phyloP scores from a whole-genome alignment of 1,140 invertebrate genomes.

The Drosophila willistoni region DNA sequence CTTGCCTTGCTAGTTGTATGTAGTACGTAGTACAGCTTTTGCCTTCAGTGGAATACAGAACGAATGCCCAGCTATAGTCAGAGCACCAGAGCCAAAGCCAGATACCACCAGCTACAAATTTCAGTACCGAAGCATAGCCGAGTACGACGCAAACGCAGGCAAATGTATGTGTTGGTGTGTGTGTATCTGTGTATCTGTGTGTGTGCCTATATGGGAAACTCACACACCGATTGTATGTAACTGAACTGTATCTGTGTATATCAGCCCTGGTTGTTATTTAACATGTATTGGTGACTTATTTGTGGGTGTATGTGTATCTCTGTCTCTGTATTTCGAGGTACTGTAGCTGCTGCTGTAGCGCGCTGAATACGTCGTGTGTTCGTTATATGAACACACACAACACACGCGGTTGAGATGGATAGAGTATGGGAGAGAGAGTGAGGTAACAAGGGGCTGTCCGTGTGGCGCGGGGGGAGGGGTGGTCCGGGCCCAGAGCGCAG shows the following conservation, averaged over 20 bases:
- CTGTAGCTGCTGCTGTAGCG: not conserved
- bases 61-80: conserved; percentile 60
- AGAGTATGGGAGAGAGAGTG: conserved; percentile 3
- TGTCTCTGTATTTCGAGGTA: conserved; percentile 44
- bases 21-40: conserved; percentile 69
- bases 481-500: conserved; percentile 42
- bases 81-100: conserved; percentile 29
- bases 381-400: conserved; percentile 68
- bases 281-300: conserved; percentile 46
- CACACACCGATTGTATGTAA: conserved; percentile 21
- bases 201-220: conserved; percentile 33
- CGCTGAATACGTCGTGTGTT: conserved; percentile 54
- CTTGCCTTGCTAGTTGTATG: conserved; percentile 44
- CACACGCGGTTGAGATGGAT: conserved; percentile 32
- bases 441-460: not conserved
- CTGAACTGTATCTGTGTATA: conserved; percentile 20
- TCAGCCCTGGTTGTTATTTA: conserved; percentile 31
- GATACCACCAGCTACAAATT: conserved; percentile 34
- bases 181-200: conserved; percentile 38
- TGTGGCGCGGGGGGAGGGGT: not conserved
- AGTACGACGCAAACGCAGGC: conserved; percentile 79
- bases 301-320: conserved; percentile 56
- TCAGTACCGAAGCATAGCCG: conserved; percentile 37
- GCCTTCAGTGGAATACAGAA: conserved; percentile 79
- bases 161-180: conserved; percentile 31